A percentile compares a stretch with the other conserved stretches of the same genome.
Conservation (phyloP, 2,888 invertebrate species). For the Drosophila demipolita region DNA sequence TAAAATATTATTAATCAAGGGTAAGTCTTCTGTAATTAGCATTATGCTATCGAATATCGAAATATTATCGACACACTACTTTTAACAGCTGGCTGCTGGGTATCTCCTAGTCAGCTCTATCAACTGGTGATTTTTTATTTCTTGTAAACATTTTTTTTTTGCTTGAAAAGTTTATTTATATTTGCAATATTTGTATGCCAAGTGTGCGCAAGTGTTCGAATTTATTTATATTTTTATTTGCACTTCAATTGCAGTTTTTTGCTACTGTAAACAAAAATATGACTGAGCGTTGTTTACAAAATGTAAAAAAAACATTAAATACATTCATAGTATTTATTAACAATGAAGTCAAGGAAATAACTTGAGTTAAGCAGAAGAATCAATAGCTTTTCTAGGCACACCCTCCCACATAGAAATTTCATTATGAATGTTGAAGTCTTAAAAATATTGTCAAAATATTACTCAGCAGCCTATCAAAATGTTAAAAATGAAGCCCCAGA, state of each 20-base stretch:
- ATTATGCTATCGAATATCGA: neutral
- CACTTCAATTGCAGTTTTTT: conserved; percentile 25
- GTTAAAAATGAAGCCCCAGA: neutral
- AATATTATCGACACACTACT: neutral
- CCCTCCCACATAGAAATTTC: neutral
- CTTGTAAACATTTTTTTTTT: conserved; percentile 17
- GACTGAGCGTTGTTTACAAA: conserved; percentile 13
- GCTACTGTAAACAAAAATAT: conserved; percentile 7
- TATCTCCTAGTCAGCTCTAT: neutral
- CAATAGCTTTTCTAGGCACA: neutral
- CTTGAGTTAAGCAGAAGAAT: neutral
- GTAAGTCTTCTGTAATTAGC: neutral
- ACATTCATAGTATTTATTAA: neutral
- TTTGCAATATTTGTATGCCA: conserved; percentile 22
- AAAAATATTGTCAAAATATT: neutral
- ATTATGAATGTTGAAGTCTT: neutral
- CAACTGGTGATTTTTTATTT: neutral
- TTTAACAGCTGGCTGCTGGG: neutral
- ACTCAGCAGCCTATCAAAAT: neutral
- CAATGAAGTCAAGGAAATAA: conserved; percentile 32
- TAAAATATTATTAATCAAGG: neutral
- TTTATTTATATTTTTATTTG: conserved; percentile 44
- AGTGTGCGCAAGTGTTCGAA: conserved; percentile 18
- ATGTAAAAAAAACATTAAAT: neutral
- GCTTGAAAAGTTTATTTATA: conserved; percentile 33